phyloP scores from a whole-genome alignment of 2,888 invertebrate species.

The Orthonevra nobilis region DNA sequence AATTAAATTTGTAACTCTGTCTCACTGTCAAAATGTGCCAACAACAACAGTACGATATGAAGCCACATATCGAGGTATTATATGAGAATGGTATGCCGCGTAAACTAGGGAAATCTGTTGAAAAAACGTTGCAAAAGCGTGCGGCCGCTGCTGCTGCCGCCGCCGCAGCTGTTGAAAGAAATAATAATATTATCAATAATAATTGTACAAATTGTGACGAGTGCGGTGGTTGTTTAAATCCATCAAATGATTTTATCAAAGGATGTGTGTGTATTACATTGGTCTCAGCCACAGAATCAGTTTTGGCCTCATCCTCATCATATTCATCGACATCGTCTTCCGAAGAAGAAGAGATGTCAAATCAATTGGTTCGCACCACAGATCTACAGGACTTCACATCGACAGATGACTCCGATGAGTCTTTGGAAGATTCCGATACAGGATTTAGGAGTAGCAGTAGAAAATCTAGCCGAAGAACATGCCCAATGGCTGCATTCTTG shows the following conservation, averaged over 20 bases:
- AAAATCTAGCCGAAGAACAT: slow-evolving; percentile 27
- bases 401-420: slow-evolving; percentile 48
- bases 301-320: slow-evolving; percentile 8
- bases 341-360: slow-evolving; percentile 28
- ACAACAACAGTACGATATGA: slow-evolving; percentile 68
- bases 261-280: slow-evolving; percentile 47
- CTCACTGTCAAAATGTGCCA: slow-evolving; percentile 56
- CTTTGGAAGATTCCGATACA: slow-evolving; percentile 55
- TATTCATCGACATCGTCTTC: slow-evolving; percentile 8
- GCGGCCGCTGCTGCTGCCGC: slow-evolving; percentile 71
- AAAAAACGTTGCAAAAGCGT: slow-evolving; percentile 76
- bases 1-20: slow-evolving; percentile 13
- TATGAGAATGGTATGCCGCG: slow-evolving; percentile 78
- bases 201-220: slow-evolving; percentile 55
- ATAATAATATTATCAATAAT: slow-evolving; percentile 34
- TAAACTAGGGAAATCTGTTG: slow-evolving; percentile 77
- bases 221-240: slow-evolving; percentile 57
- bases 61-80: slow-evolving; percentile 78
- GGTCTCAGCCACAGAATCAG: too few species aligned
- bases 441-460: slow-evolving; percentile 55
- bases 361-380: slow-evolving; percentile 17
- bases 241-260: slow-evolving; percentile 35
- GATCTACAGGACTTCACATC: not conserved
- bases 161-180: slow-evolving; percentile 42
- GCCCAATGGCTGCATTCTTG: slow-evolving; percentile 48